phyloP scores from a whole-genome alignment of 2,113 vertebrate genomes.

The Protomyctophum bolini region DNA sequence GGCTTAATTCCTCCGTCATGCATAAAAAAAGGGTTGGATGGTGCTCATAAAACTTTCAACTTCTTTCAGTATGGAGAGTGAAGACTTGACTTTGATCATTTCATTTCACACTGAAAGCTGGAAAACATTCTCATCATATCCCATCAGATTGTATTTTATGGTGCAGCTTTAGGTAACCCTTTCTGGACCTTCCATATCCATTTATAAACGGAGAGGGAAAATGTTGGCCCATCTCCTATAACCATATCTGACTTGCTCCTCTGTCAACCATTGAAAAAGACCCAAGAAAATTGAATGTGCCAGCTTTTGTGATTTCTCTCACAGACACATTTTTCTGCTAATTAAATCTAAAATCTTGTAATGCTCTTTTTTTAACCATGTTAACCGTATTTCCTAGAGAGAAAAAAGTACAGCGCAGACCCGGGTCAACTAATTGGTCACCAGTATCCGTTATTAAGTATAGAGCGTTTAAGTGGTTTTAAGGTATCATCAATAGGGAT shows the following conservation, averaged over 20 bases:
- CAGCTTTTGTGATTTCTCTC: too few relatives aligned
- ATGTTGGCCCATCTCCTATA: constrained; percentile 2
- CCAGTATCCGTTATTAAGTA: too few relatives aligned
- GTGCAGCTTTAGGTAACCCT: constrained; percentile 33
- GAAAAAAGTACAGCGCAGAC: too few relatives aligned
- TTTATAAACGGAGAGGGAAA: constrained; percentile 33
- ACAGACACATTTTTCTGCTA: too few relatives aligned
- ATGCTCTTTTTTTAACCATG: too few relatives aligned
- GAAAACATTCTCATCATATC: constrained; percentile 32
- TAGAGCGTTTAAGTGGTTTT: too few relatives aligned
- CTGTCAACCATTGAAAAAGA: not conserved
- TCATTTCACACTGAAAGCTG: constrained; percentile 56
- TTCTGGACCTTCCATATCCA: constrained; percentile 8
- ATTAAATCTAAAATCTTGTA: too few relatives aligned
- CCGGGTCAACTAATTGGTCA: too few relatives aligned
- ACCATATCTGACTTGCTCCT: constrained; percentile 7
- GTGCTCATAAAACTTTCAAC: constrained; percentile 72
- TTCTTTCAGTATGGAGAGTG: constrained; percentile 56
- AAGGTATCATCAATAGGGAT: too few relatives aligned
- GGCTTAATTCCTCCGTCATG: constrained; percentile 46
- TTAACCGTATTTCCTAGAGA: too few relatives aligned
- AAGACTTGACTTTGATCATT: constrained; percentile 64
- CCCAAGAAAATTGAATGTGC: too few relatives aligned
- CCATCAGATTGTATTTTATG: constrained; percentile 31
- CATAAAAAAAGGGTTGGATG: constrained; percentile 47